Base-by-base conservation (phyloP, 2,797 vertebrate genomes). In the Poecilia velifera region DNA sequence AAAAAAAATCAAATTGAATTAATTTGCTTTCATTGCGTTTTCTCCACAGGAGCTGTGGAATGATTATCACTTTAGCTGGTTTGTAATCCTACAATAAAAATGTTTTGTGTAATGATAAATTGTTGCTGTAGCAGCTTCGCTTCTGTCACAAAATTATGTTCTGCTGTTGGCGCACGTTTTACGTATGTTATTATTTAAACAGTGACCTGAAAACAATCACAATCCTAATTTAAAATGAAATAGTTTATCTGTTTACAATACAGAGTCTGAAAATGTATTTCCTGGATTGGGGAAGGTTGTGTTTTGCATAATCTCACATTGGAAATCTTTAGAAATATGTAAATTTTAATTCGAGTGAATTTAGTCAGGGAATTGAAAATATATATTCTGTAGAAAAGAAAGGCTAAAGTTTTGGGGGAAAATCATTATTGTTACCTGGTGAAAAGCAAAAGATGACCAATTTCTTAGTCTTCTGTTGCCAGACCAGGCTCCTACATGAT, bases 1-100 rank as follows among this genome's bases (percentile, higher is more conserved):
- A 6, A 39, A 13, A 72, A 2, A 49, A 49, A 49, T 6, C 20
- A 49, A 13, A 70, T 72, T 72, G 0, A 53, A 49, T 78, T 4
- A 16, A 2, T 76, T 45, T 39, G 25, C 25, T 77, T 53, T 74
- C 20, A 8, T 75, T 64, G 9, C 16, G 4, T 80, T 84, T 74
- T 76, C 0, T 72, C n/a, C 18, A 53, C 14, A 14, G 28, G 43
- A 45, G 25, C 36, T 80, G 22, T 57, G 22, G 4, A 28, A 45
- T 45, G 46, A 74, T 72, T 57, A 34, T 45, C 18, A n/a, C 28
- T 4, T 20, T 71, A 46, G 14, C 18, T 53, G 43, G 70, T 73
- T 59, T 31, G 6, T 68, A 57, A 71, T 71, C 25, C 25, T 45
- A 4, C 2, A 71, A 28, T 28, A 71, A 71, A 39, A 71, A 70